Evolutionary conservation across 2,888 invertebrate genomes (phyloP), one percentile per base, ranked within the genome.

Genomic region (Ochropleura plecta): DNA sequence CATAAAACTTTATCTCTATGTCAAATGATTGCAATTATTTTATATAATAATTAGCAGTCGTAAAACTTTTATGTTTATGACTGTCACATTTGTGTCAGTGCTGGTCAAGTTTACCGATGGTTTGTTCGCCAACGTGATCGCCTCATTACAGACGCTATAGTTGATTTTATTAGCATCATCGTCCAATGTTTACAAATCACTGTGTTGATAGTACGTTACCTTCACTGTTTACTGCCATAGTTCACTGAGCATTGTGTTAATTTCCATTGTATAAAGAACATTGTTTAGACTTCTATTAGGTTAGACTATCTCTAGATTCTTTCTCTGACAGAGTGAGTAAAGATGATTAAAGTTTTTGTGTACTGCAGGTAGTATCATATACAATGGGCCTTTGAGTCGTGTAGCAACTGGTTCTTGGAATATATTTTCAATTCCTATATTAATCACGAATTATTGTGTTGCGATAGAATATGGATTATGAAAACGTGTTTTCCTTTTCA

Each of bases 41-140:
- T 65, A 71, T 65, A 70, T 73, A 62, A 69, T 79, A 62, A 78
- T 65, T 40, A 65, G 42, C 30, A 30, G 57, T 67, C 18, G 49
- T 82, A 73, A 82, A 75, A 60, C 8, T 75, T 82, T 70, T 57
- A 73, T 70, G 65, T 73, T 72, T 53, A 66, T 70, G 66, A 57
- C 60, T 62, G 63, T 69, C 76, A 75, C 63, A 66, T 72, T 59
- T 71, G n/a, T 64, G 74, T 67, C 67, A 70, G 48, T 44, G 42
- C 14, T 63, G 72, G 63, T 73, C 66, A 75, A 75, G 70, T 73
- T 51, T 60, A 71, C 53, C 10, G 10, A 51, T 8, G 10, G 49
- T 30, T 63, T 51, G 57, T 74, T 73, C 70, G 57, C 57, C 62
- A 78, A 79, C 67, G 75, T 82, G 79, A 79, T 64, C n/a, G 48